Evolutionary conservation across 1,140 invertebrate genomes (phyloP), one percentile per base, ranked within the genome.

Genomic region (Ooceraea biroi): DNA sequence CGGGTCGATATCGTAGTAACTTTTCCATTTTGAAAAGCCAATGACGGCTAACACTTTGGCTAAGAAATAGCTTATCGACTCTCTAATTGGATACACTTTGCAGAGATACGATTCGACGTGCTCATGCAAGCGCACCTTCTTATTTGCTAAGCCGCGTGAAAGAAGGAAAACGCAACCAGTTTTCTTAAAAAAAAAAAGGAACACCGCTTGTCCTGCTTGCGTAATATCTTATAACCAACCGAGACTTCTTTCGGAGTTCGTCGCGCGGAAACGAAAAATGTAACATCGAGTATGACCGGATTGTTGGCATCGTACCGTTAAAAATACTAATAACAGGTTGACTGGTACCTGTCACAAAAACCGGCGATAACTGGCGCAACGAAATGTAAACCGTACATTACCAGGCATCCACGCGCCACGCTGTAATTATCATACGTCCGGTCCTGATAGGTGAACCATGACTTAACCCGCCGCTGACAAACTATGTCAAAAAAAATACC

Each of bases 311-410:
- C 60, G 19, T 82, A 46, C 71, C 36, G 52, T 52, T 71, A 73
- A 80, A 85, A 89, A 85, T 85, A 60, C 10, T 89, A 89, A 89
- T 89, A 85, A 83, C 87, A 73, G 58, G 65, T 73, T 77, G 27
- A 46, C 27, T 12, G n/a, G 30, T 63, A 19, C 58, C 48, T 63
- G 73, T 63, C 52, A 60, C 52, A 73, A 86, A 86, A 76, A 52
- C 25, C 22, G 30, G 14, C 58, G 57, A 84, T 84, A 84, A 84
- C 48, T 4, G 19, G 65, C 27, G 19, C 48, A 84, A 84, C 52
- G 46, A 82, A 85, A 84, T 65, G 44, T 78, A 83, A 55, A 82
- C 69, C 57, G 48, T 48, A 58, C 11, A 57, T 86, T 50, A 65
- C 30, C 25, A 19, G 52, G 11, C 25, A 27, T 48, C 48, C 41